A percentile compares a stretch with the other conserved stretches of the same genome.
These are phyloP conservation scores for Echinops telfairi DNA, from an alignment of 2,113 vertebrate species.

Conservation along the genomic window DNA sequence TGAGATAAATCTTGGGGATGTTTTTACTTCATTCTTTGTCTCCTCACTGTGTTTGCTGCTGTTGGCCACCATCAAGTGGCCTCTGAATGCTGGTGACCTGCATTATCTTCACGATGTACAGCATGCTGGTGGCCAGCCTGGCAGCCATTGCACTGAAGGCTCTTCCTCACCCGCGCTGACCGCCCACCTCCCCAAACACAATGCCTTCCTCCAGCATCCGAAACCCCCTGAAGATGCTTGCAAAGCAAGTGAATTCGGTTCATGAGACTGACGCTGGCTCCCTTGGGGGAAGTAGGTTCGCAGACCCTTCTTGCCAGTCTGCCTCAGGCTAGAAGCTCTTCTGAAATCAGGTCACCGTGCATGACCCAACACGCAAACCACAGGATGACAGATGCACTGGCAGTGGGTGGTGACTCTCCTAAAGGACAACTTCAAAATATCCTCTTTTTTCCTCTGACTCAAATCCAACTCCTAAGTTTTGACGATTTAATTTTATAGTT, in stretches of 20 bases:
- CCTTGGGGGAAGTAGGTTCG: not conserved
- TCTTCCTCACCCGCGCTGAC: not conserved
- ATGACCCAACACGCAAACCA: not conserved
- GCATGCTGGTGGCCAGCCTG: not conserved
- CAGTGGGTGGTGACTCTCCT: not conserved
- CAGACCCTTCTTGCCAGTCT: not conserved
- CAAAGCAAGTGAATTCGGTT: not conserved
- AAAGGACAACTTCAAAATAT: not conserved
- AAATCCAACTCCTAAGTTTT: not conserved
- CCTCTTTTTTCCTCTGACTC: not conserved
- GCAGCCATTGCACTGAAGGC: not conserved
- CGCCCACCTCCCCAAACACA: not conserved
- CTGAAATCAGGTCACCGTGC: not conserved
- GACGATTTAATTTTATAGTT: not conserved
- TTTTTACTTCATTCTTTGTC: not conserved
- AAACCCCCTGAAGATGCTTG: not conserved
- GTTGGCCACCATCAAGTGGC: not conserved
- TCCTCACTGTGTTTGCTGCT: not conserved
- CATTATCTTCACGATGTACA: not conserved
- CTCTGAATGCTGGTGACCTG: not conserved
- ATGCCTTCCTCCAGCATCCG: not conserved
- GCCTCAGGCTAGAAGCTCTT: not conserved
- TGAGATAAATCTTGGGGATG: not conserved
- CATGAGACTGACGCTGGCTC: not conserved
- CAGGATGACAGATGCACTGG: not conserved